Base-by-base conservation (phyloP, 2,113 vertebrate genomes). In the Lepus europaeus region DNA sequence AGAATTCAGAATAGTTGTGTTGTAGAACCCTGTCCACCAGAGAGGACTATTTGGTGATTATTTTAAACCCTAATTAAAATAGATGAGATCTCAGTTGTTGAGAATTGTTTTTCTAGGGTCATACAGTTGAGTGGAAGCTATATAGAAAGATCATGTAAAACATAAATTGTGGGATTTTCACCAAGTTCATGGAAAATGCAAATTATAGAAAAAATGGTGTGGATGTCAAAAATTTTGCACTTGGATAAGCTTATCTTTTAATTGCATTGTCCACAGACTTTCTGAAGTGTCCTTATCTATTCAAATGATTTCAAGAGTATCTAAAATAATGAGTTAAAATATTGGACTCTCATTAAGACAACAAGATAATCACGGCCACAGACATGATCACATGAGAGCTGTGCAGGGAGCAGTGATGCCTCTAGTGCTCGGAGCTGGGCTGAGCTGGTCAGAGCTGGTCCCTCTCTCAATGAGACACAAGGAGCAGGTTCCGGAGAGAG, bases 101-200 rank as follows among this genome's bases (percentile, higher is more conserved):
- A 49, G 63, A 95, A 89, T 91, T 94, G 81, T 14, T 36, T 84
- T 89, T 91, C 76, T 91, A 8, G 63, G 7, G 77, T 87, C 69
- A 84, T 31, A 95, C 68, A 92, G 23, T 92, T 45, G 64, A 97
- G 49, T 91, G n/a, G 69, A 91, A 92, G 36, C 69, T 73, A 89
- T n/a, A 68, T 74, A 20, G 29, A 16, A 83, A 61, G 4, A 6
- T 90, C 31, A 72, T 81, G 66, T 91, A 90, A 88, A 93, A 93
- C 88, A n/a, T 66, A 92, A 89, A 82, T 51, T 59, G 17, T 19
- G 19, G 56, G 56, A 19, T 59, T 59, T 59, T 59, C 56, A 59
- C 4, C 56, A 59, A 59, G 56, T 59, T 59, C 56, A 59, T 59
- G 56, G 56, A 59, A 59, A 59, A 59, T 19, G 4, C 56, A 59